Conservation (phyloP, 2,113 vertebrate species). For the Aix galericulata region DNA sequence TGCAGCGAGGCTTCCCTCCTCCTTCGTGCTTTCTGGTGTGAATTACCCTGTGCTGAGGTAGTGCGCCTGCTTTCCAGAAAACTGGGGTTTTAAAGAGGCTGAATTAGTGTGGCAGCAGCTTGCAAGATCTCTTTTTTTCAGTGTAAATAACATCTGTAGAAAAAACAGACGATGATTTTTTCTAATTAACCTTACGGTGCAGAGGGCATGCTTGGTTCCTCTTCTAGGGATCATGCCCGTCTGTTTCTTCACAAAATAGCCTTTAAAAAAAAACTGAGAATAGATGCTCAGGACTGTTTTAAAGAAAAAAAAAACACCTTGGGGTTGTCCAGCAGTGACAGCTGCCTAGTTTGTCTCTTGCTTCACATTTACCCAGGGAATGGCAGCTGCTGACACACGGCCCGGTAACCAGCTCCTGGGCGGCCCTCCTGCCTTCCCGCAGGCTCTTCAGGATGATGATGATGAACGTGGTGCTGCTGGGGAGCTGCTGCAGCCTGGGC, state of each 20-base stretch:
- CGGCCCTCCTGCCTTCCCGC: background rate
- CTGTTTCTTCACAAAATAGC: background rate
- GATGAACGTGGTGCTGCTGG: background rate
- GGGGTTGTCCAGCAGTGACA: background rate
- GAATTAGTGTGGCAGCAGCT: background rate
- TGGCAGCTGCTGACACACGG: background rate
- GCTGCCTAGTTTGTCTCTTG: background rate
- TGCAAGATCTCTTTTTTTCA: background rate
- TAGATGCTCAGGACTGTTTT: background rate
- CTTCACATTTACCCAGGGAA: background rate
- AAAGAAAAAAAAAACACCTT: background rate
- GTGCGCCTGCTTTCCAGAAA: background rate
- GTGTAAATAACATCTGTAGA: background rate
- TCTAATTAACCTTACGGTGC: background rate
- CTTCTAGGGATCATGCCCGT: background rate
- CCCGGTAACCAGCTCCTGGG: background rate
- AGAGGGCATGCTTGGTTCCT: background rate
- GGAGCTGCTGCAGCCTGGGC: background rate
- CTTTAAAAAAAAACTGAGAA: background rate
- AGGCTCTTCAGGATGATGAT: background rate
- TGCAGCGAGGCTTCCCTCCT: background rate
- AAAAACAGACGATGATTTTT: background rate
- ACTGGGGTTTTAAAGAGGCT: rapidly evolving
- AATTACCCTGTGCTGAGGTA: background rate
- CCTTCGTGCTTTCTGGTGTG: background rate